Evolutionary conservation across 2,797 vertebrate genomes (phyloP), one percentile per base, ranked within the genome.

Genomic region (Sphenodon punctatus): DNA sequence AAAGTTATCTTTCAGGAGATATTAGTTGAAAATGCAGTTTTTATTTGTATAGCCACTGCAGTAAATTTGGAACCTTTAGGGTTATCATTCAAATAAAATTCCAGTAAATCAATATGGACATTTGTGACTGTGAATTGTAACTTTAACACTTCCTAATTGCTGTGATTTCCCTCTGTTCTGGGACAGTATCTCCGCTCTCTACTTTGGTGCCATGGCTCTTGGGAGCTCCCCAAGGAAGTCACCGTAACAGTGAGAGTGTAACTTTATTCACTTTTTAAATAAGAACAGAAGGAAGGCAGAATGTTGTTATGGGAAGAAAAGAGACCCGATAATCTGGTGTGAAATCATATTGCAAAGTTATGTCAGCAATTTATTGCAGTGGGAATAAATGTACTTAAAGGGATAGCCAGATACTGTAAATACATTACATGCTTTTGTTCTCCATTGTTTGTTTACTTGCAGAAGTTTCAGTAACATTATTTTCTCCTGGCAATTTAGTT

Each of bases 381-480:
- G 20, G 46, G 70, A 78, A 82, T 78, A 63, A 68, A 63, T 45
- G 65, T 61, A 72, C 69, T 60, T 84, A 34, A 82, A 67, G 2
- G 7, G 3, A 53, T 61, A 80, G 63, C 72, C 30, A 60, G 74
- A 43, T 7, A 51, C 82, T 68, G 81, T 45, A 4, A 72, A 78
- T 1, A 17, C 65, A n/a, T n/a, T n/a, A n/a, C 55, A 3, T 49
- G 1, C 65, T 61, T 45, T 1, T 46, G 2, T 67, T 56, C 1
- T 48, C 70, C 36, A 27, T 1, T 0, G 32, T 74, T 73, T 78
- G 3, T 49, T 61, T 22, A 3, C 5, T 55, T 19, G n/a, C 45
- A 68, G 27, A 53, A 30, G 3, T 22, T 76, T 46, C 72, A 84
- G 25, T 7, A 42, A 14, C 53, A 51, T 27, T 27, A 16, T 27